A percentile compares a stretch with the other conserved stretches of the same genome.
Evolutionary conservation across 2,888 invertebrate species (phyloP).

Genomic region (Campoplex capitator): DNA sequence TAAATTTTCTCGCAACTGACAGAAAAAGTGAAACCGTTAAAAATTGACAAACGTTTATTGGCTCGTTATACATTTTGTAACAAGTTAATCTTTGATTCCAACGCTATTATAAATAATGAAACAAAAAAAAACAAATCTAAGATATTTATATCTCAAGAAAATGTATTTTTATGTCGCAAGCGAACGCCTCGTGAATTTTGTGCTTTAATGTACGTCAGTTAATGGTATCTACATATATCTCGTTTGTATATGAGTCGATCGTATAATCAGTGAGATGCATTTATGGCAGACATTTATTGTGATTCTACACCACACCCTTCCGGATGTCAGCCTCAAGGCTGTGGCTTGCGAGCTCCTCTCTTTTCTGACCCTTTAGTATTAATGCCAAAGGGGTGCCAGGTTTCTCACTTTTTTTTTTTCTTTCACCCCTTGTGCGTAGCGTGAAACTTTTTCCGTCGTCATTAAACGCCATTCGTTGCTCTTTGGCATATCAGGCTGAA

Average conservation of each 20-base stretch:
- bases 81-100: background rate
- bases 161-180: background rate
- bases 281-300: slow-evolving; percentile 78
- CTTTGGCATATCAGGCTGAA: background rate
- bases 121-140: background rate
- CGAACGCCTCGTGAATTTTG: background rate
- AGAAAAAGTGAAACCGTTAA: background rate
- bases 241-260: slow-evolving; percentile 70
- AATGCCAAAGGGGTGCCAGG: slow-evolving; percentile 68
- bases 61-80: background rate
- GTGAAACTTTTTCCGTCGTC: slow-evolving; percentile 35
- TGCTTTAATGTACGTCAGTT: background rate
- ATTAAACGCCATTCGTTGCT: slow-evolving; percentile 19
- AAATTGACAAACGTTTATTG: background rate
- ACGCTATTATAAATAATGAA: background rate
- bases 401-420: slow-evolving; percentile 57
- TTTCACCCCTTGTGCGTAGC: slow-evolving; percentile 29
- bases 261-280: slow-evolving; percentile 82
- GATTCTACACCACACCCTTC: slow-evolving; percentile 81
- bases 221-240: slow-evolving; percentile 19
- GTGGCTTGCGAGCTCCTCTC: slow-evolving; percentile 34
- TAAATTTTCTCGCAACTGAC: slow-evolving; percentile 13
- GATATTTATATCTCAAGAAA: background rate
- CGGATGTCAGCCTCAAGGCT: slow-evolving; percentile 80
- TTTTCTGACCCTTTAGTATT: slow-evolving; percentile 56